These are phyloP conservation scores for Hippopotamus amphibius DNA, from an alignment of 2,113 vertebrate species.

Conservation along the genomic window DNA sequence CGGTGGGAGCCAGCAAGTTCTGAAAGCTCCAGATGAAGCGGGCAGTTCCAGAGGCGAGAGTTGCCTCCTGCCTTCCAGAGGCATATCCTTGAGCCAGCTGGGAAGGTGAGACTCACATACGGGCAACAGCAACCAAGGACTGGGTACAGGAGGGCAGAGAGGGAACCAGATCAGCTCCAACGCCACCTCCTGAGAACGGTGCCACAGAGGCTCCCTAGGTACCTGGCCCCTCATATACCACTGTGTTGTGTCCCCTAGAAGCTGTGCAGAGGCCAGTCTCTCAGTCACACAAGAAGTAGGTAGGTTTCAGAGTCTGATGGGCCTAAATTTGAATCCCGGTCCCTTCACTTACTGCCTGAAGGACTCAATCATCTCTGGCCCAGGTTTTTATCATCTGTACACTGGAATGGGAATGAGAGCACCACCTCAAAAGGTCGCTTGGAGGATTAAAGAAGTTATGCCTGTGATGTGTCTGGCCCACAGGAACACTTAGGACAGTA, in stretches of 20 bases:
- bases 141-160: neutral
- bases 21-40: neutral
- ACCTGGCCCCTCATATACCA: neutral
- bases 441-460: neutral
- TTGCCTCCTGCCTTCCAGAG: neutral
- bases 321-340: neutral
- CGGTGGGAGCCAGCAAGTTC: neutral
- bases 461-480: neutral
- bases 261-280: neutral
- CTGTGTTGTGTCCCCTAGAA: neutral
- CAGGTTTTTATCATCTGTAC: neutral
- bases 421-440: neutral
- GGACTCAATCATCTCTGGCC: neutral
- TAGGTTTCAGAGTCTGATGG: neutral
- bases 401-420: neutral
- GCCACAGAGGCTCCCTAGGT: neutral
- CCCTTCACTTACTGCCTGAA: neutral
- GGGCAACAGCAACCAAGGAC: neutral
- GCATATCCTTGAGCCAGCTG: neutral
- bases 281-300: neutral
- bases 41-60: neutral
- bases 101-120: neutral
- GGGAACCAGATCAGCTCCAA: neutral
- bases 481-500: neutral
- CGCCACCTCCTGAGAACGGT: neutral